Evolutionary conservation across 1,140 invertebrate genomes (phyloP).

Genomic region (Leptestheria dahalacensis): DNA sequence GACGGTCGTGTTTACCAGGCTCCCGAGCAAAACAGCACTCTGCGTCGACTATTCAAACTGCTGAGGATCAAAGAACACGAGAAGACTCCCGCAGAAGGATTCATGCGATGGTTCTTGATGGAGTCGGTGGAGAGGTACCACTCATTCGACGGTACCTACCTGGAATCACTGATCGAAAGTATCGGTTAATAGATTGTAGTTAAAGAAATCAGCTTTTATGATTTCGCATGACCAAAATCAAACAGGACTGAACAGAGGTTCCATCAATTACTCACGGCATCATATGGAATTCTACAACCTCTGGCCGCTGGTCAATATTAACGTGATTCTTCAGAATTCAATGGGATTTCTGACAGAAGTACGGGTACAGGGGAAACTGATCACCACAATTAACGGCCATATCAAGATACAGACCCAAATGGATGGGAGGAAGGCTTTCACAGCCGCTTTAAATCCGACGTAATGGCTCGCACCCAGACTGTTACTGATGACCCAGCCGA

Average conservation of each 20-base stretch:
- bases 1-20: neutral
- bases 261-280: neutral
- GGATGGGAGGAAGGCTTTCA: neutral
- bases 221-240: neutral
- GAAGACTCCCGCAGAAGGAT: neutral
- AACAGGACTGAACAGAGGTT: neutral
- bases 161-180: neutral
- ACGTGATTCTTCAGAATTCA: neutral
- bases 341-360: neutral
- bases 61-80: neutral
- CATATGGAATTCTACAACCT: neutral
- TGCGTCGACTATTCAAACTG: neutral
- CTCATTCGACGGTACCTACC: neutral
- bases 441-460: conserved; percentile 2
- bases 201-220: neutral
- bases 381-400: neutral
- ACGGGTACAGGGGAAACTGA: neutral
- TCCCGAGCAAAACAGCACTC: neutral
- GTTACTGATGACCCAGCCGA: too few species aligned
- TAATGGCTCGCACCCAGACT: too few species aligned
- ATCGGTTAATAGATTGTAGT: neutral
- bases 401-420: neutral
- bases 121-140: conserved; percentile 5
- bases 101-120: conserved; percentile 1
- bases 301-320: neutral